These are phyloP conservation scores for Pseudomugil gertrudae DNA, from an alignment of 2,797 vertebrate genomes.

Conservation along the genomic window DNA sequence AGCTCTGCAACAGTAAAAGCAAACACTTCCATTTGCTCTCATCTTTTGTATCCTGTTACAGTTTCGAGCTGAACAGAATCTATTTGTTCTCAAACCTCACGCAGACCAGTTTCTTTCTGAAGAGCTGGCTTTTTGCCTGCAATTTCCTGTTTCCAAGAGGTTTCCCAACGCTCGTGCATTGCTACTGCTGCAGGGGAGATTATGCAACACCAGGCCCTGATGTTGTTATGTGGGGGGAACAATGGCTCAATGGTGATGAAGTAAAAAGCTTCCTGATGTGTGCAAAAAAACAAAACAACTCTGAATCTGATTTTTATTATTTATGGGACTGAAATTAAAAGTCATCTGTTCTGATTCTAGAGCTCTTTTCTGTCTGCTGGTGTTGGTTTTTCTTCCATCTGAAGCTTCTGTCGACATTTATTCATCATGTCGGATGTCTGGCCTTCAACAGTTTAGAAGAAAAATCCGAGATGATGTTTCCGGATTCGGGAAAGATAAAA, in stretches of 20 bases:
- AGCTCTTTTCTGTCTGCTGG: not conserved
- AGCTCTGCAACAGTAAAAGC: not conserved
- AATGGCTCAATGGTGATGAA: slow-evolving; percentile 22
- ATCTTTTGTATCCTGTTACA: not conserved
- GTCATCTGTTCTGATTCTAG: too few relatives aligned
- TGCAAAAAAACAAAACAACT: not conserved
- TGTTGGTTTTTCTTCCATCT: not conserved
- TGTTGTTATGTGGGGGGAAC: slow-evolving; percentile 21
- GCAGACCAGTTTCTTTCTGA: slow-evolving; percentile 49
- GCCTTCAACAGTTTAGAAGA: not conserved
- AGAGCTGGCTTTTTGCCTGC: slow-evolving; percentile 48
- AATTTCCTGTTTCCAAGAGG: slow-evolving; percentile 78
- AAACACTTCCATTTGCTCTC: not conserved
- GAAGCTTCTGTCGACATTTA: too few relatives aligned
- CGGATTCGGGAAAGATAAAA: not conserved
- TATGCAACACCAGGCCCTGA: slow-evolving; percentile 23
- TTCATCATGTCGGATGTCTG: too few relatives aligned
- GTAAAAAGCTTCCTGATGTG: not conserved
- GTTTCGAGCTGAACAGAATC: not conserved
- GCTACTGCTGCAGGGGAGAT: slow-evolving; percentile 32
- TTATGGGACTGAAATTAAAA: too few relatives aligned
- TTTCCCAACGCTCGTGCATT: slow-evolving; percentile 49
- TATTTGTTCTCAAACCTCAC: not conserved
- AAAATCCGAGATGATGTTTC: not conserved
- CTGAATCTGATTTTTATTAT: too few relatives aligned